Conservation (phyloP, 2,797 vertebrate genomes). For the Alauda arvensis region DNA sequence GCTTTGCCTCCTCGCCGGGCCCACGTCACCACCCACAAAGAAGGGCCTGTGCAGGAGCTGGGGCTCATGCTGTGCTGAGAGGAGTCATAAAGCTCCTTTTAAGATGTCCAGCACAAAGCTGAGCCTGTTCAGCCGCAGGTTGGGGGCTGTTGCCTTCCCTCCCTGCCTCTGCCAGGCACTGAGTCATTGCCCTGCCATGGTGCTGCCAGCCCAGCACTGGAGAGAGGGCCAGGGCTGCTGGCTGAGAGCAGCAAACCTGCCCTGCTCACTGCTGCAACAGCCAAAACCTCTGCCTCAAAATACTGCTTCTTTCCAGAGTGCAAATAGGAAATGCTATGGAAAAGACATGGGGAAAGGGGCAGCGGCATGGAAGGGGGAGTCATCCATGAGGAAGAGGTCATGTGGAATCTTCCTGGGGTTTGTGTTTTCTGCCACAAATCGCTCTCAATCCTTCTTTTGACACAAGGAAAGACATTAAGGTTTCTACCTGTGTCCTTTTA, state of each 20-base stretch:
- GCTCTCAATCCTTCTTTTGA: neutral
- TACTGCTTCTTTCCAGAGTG: neutral
- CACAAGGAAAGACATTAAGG: neutral
- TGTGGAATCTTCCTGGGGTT: rapidly evolving
- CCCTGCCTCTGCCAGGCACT: constrained; percentile 69
- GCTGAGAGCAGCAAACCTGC: neutral
- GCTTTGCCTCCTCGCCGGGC: neutral
- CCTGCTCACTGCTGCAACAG: rapidly evolving
- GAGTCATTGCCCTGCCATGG: constrained; percentile 7
- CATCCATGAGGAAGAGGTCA: neutral
- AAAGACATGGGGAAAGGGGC: neutral
- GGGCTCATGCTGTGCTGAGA: neutral
- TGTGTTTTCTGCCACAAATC: neutral
- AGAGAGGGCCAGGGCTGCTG: neutral
- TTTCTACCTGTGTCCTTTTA: neutral
- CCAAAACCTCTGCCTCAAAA: neutral
- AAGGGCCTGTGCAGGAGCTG: constrained; percentile 37
- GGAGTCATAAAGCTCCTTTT: constrained; percentile 58
- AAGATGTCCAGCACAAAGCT: constrained; percentile 62
- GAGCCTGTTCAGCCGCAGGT: constrained; percentile 37
- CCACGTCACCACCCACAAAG: constrained; percentile 55
- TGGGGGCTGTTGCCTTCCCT: constrained; percentile 19
- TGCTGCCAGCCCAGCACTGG: neutral
- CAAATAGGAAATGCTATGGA: neutral
- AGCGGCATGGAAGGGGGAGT: rapidly evolving